phyloP scores from a whole-genome alignment of 2,888 invertebrate species.

The Brachyptera risi region DNA sequence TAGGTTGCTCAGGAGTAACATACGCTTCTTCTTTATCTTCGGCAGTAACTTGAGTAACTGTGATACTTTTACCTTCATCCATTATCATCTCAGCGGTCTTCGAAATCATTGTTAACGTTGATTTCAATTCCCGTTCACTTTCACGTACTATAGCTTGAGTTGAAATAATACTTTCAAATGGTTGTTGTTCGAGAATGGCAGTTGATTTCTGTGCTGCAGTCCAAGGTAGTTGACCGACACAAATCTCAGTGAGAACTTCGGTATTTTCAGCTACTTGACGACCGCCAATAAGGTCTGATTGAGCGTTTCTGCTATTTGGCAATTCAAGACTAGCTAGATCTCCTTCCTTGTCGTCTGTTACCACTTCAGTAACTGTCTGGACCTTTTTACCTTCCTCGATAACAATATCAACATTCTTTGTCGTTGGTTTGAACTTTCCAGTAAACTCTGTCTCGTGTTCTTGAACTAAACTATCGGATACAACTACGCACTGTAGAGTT shows the following conservation, averaged over 20 bases:
- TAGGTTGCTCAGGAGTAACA: constrained; percentile 34
- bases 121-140: constrained; percentile 35
- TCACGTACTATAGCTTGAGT: constrained; percentile 39
- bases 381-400: constrained; percentile 42
- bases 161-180: constrained; percentile 37
- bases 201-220: constrained; percentile 39
- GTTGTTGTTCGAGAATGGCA: constrained; percentile 36
- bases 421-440: constrained; percentile 42
- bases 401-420: constrained; percentile 45
- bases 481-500: constrained; percentile 37
- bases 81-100: constrained; percentile 37
- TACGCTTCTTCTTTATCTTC: constrained; percentile 41
- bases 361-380: constrained; percentile 40
- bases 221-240: constrained; percentile 39
- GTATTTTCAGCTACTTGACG: constrained; percentile 47
- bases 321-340: constrained; percentile 34
- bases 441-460: constrained; percentile 41
- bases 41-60: constrained; percentile 39
- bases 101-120: constrained; percentile 33
- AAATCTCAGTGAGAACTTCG: constrained; percentile 38
- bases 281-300: constrained; percentile 40
- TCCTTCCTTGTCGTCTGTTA: constrained; percentile 43
- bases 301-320: constrained; percentile 29
- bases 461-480: constrained; percentile 40
- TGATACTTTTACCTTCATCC: constrained; percentile 37